Percentiles rank a stretch among this genome's conserved stretches.
Conservation (phyloP, 2,797 vertebrate genomes). For the Acanthis flammea region DNA sequence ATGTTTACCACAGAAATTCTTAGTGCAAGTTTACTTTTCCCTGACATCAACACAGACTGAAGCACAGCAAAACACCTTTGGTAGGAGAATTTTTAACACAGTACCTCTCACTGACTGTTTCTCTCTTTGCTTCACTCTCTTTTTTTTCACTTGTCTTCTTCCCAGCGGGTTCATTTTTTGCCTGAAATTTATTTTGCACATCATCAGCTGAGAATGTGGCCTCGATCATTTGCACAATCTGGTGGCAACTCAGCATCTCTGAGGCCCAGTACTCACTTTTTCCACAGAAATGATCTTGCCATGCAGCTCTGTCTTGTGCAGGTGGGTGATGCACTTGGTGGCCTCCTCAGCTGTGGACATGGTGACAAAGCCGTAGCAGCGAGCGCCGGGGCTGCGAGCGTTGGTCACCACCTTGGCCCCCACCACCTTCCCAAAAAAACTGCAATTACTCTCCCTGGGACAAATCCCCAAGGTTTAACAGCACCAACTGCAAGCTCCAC, state of each 20-base stretch:
- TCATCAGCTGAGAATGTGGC: neutral
- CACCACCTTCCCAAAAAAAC: conserved; percentile 81
- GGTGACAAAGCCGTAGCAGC: conserved; percentile 96
- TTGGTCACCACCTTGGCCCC: conserved; percentile 98
- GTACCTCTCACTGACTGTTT: conserved; percentile 79
- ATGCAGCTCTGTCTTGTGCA: conserved; percentile 94
- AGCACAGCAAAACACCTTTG: neutral
- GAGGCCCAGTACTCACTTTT: conserved; percentile 76
- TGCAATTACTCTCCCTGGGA: neutral
- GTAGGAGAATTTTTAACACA: conserved; percentile 74
- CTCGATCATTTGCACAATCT: neutral
- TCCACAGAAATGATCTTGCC: conserved; percentile 97
- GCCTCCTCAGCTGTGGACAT: conserved; percentile 95
- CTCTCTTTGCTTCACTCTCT: conserved; percentile 83
- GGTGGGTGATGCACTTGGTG: conserved; percentile 89
- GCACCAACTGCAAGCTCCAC: neutral
- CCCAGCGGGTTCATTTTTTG: conserved; percentile 92
- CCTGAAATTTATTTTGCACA: conserved; percentile 75
- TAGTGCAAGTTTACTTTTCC: neutral
- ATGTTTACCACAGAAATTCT: neutral
- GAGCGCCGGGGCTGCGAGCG: conserved; percentile 92
- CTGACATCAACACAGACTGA: neutral
- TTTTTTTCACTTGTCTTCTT: conserved; percentile 89
- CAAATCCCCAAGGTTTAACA: neutral
- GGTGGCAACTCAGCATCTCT: rapidly evolving